Conservation (phyloP, 2,797 vertebrate genomes). For the Cynopterus sphinx region DNA sequence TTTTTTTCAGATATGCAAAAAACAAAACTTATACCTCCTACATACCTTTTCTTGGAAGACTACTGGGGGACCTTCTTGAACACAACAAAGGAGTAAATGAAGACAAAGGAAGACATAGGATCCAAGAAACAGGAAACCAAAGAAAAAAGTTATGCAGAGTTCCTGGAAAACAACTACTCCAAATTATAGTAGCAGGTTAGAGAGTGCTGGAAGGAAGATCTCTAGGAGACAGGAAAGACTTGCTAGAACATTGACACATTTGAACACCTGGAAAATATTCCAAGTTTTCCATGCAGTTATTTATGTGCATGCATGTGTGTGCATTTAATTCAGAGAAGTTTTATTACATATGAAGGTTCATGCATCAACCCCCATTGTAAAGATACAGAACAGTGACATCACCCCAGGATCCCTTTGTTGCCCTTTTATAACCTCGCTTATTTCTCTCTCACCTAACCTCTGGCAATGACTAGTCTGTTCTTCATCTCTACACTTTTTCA, state of each 20-base stretch:
- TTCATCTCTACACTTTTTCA: not conserved
- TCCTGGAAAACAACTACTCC: not conserved
- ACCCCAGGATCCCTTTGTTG: not conserved
- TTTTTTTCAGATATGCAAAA: not conserved
- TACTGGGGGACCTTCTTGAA: not conserved
- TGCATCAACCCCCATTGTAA: not conserved
- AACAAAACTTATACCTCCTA: not conserved
- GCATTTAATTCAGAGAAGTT: not conserved
- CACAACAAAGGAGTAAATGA: not conserved
- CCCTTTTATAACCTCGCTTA: not conserved
- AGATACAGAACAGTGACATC: not conserved
- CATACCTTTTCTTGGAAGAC: not conserved
- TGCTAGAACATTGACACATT: not conserved
- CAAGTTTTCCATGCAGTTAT: not conserved
- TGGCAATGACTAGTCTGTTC: not conserved
- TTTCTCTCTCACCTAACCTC: not conserved
- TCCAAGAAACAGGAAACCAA: not conserved
- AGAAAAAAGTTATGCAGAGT: not conserved
- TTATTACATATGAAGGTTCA: not conserved
- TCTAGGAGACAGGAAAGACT: not conserved
- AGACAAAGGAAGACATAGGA: not conserved
- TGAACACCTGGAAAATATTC: not conserved
- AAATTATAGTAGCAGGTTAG: not conserved
- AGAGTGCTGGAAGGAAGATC: not conserved
- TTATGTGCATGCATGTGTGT: no score